Evolutionary conservation across 1,140 invertebrate species (phyloP).

Genomic region (Drosophila setifemur): DNA sequence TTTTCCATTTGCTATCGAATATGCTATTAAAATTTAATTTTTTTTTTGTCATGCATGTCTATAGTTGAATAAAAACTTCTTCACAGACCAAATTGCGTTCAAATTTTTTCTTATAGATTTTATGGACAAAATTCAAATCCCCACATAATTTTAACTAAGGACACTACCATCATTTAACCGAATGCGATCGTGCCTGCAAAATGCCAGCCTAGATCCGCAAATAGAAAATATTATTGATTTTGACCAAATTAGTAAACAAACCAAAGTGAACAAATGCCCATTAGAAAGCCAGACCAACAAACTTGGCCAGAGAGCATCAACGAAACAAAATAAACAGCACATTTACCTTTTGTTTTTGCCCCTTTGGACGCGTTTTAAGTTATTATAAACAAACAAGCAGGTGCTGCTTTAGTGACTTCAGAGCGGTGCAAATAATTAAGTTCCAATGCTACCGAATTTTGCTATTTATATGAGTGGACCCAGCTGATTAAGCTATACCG

Average conservation of each 20-base stretch:
- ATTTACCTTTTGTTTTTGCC: conserved; percentile 21
- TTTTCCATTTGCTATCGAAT: conserved; percentile 5
- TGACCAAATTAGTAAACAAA: conserved; percentile 40
- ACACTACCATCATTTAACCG: conserved; percentile 15
- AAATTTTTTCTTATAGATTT: too few relatives aligned
- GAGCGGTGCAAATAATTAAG: conserved; percentile 48
- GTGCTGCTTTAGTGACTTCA: conserved; percentile 52
- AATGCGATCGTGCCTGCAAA: conserved; percentile 25
- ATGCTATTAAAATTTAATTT: background rate
- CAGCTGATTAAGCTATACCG: conserved; percentile 43
- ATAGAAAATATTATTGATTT: too few relatives aligned
- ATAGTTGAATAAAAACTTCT: too few relatives aligned
- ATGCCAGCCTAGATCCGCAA: conserved; percentile 15
- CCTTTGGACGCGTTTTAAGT: conserved; percentile 44
- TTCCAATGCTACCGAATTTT: conserved; percentile 18
- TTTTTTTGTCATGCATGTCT: conserved; percentile 5
- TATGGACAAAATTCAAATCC: too few relatives aligned
- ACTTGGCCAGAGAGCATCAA: conserved; percentile 21
- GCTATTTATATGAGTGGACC: conserved; percentile 43
- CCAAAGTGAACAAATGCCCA: conserved; percentile 23
- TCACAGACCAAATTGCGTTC: too few relatives aligned
- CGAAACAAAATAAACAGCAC: conserved; percentile 43
- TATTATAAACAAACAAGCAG: conserved; percentile 55
- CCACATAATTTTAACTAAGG: too few relatives aligned
- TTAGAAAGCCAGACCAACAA: conserved; percentile 35